Evolutionary conservation across 2,113 vertebrate genomes (phyloP).

Genomic region (Pachypanchax playfairii): DNA sequence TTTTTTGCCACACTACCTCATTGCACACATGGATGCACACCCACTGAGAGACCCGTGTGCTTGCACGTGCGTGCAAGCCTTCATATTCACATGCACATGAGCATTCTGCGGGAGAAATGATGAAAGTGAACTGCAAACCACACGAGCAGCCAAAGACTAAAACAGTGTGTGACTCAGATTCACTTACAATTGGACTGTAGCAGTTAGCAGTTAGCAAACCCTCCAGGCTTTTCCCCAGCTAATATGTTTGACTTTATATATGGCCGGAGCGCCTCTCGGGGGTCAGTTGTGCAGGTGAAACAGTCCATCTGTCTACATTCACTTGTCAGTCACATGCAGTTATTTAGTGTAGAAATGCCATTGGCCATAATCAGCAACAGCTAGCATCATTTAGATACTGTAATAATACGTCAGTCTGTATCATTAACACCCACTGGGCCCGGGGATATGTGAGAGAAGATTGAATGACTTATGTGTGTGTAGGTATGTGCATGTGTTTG

Average conservation of each 20-base stretch:
- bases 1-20: conserved; percentile 38
- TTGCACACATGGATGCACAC: conserved; percentile 8
- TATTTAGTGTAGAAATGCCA: conserved; percentile 39
- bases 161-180: conserved; percentile 31
- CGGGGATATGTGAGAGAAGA: conserved; percentile 40
- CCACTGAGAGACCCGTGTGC: neutral
- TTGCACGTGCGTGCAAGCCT: neutral
- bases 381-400: conserved; percentile 65
- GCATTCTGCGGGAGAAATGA: conserved; percentile 23
- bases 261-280: conserved; percentile 24
- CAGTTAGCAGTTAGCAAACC: conserved; percentile 41
- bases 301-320: conserved; percentile 52
- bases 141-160: conserved; percentile 31
- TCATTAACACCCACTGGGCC: conserved; percentile 66
- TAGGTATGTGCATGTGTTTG: neutral
- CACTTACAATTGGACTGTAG: conserved; percentile 33
- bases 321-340: conserved; percentile 58
- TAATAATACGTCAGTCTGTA: conserved; percentile 68
- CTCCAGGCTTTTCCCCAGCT: conserved; percentile 39
- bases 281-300: conserved; percentile 43
- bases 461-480: conserved; percentile 36
- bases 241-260: conserved; percentile 58
- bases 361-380: conserved; percentile 51
- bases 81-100: conserved; percentile 2
- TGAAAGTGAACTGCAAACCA: conserved; percentile 44